Evolutionary conservation across 2,113 vertebrate species (phyloP), one percentile per base, ranked within the genome.

Genomic region (Hemichromis elongatus): DNA sequence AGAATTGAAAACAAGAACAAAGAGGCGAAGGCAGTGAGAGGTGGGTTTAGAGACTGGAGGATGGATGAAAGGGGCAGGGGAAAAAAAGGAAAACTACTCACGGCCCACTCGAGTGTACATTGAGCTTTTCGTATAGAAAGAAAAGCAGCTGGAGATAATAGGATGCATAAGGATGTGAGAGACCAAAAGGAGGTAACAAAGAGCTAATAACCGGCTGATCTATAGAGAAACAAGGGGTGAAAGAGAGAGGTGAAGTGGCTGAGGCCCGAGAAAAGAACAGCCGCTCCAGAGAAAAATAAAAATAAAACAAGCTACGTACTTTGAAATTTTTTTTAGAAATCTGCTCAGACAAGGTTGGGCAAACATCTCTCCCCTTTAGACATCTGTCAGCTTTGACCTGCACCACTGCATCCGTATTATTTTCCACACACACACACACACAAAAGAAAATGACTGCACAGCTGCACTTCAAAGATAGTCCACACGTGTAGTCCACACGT

Each of bases 51-150:
- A 93, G 88, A 90, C 59, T 59, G 85, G 84, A 87, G 37, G 19
- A 91, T 77, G 87, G 84, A 90, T 93, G 90, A 94, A 94, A 89
- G 88, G 85, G 73, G 68, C 24, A 86, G 77, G 33, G 11, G 6
- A 2, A 86, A 87, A 73, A 86, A 91, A 86, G 90, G 70, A 92
- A 90, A 90, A 90, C 89, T 88, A 82, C 89, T 88, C 45, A 21
- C 84, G 59, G 90, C 88, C 93, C 93, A 94, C 94, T 96, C 92
- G 88, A 95, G 93, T 85, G 85, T 94, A 94, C 87, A 93, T 91
- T 84, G 89, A 94, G 91, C 80, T 89, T 93, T 91, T 88, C 82
- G 83, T 93, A 88, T 93, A 86, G 89, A 91, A 86, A 94, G 87
- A 94, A 88, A 93, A 85, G 85, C 90, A 88, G 89, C 59, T 84